A percentile compares a stretch with the other conserved stretches of the same genome.
Evolutionary conservation across 1,140 invertebrate species (phyloP).

Genomic region (Drosophila persimilis): DNA sequence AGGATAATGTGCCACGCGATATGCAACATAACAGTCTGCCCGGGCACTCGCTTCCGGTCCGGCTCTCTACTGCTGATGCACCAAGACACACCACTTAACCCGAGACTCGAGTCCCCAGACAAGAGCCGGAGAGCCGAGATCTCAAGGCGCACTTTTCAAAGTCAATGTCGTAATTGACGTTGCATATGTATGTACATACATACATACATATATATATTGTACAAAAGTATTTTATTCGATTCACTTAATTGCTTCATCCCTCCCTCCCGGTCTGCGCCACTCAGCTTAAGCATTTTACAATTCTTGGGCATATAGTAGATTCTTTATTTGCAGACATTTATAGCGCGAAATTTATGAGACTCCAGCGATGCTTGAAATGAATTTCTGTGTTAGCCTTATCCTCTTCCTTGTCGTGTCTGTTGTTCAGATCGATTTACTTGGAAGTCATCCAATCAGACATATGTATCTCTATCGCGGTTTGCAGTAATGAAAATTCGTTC

Average conservation of each 20-base stretch:
- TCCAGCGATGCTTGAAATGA: slow-evolving; percentile 72
- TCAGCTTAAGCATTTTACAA: slow-evolving; percentile 3
- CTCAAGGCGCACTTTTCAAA: slow-evolving; percentile 60
- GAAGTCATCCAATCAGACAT: slow-evolving; percentile 19
- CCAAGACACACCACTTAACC: slow-evolving; percentile 6
- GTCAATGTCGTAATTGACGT: slow-evolving; percentile 71
- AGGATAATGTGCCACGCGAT: slow-evolving; percentile 21
- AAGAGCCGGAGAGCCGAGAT: slow-evolving; percentile 1
- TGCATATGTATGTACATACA: slow-evolving; percentile 30
- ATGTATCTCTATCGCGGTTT: slow-evolving; percentile 38
- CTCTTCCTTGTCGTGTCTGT: slow-evolving; percentile 13
- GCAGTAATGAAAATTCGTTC: slow-evolving; percentile 73
- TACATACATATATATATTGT: too few relatives aligned
- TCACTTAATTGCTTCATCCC: too few relatives aligned
- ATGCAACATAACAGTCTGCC: slow-evolving; percentile 7
- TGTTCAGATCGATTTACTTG: slow-evolving; percentile 51
- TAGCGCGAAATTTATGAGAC: slow-evolving; percentile 66
- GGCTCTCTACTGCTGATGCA: slow-evolving; percentile 7
- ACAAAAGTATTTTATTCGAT: too few relatives aligned
- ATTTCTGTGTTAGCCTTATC: slow-evolving; percentile 49
- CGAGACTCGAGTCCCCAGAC: background rate
- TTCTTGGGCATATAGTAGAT: slow-evolving; percentile 33
- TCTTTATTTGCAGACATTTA: slow-evolving; percentile 62
- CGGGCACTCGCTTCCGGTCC: slow-evolving; percentile 31
- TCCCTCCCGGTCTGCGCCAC: too few relatives aligned